Percentiles rank a stretch among this genome's conserved stretches.
phyloP scores from a whole-genome alignment of 2,888 invertebrate genomes.

The Melanophora roralis region DNA sequence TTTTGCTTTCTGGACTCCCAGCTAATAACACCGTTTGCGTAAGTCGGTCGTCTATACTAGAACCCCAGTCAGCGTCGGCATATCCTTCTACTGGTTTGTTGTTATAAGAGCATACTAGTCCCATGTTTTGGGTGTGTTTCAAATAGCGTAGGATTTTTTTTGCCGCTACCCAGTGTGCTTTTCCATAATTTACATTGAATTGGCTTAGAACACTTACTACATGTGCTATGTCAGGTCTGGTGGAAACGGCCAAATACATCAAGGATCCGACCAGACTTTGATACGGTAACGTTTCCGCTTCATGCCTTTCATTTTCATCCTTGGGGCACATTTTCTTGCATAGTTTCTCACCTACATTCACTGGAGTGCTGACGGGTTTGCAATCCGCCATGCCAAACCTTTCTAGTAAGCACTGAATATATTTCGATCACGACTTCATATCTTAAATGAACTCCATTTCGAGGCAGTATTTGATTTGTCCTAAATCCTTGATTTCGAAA shows the following conservation, averaged over 20 bases:
- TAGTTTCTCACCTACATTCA: conserved; percentile 40
- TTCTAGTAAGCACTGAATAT: too few relatives aligned
- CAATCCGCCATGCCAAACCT: conserved; percentile 41
- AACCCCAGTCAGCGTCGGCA: conserved; percentile 44
- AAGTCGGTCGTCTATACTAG: conserved; percentile 33
- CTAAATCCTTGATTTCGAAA: too few relatives aligned
- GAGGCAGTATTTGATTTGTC: too few relatives aligned
- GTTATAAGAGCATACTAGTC: conserved; percentile 36
- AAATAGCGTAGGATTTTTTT: conserved; percentile 56
- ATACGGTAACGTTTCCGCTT: conserved; percentile 41
- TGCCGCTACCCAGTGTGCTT: conserved; percentile 52
- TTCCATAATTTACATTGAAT: conserved; percentile 46
- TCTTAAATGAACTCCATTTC: too few relatives aligned
- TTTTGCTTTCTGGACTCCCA: conserved; percentile 42
- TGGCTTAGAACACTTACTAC: conserved; percentile 49
- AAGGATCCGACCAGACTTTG: conserved; percentile 46
- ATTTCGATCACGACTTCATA: too few relatives aligned
- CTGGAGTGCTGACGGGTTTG: conserved; percentile 50
- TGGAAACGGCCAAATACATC: too few relatives aligned
- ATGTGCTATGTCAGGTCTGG: conserved; percentile 62
- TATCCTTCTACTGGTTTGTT: conserved; percentile 20
- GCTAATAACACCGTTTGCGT: conserved; percentile 1
- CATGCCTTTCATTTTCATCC: conserved; percentile 24
- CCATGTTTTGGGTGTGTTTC: conserved; percentile 45
- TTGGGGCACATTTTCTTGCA: conserved; percentile 43